Evolutionary conservation across 2,888 invertebrate species (phyloP).

Genomic region (Sussaba pulchella): DNA sequence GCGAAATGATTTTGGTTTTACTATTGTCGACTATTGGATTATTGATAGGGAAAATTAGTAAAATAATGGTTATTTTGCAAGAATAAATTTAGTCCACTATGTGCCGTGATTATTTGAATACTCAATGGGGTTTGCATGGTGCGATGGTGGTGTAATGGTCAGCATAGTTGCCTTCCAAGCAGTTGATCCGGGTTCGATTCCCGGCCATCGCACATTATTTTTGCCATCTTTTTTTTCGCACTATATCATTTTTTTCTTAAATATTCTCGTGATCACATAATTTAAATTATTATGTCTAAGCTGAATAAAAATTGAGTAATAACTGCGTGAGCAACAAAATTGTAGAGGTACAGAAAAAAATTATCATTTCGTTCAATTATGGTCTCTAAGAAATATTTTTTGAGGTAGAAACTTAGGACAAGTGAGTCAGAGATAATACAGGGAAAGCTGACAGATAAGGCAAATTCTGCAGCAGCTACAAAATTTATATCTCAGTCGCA

Average conservation of each 20-base stretch:
- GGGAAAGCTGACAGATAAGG: background rate
- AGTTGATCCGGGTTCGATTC: conserved; percentile 75
- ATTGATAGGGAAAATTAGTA: too few species aligned
- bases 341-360: too few species aligned
- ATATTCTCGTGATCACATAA: too few species aligned
- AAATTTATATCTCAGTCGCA: conserved; percentile 3
- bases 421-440: background rate
- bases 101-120: background rate
- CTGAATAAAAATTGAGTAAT: too few species aligned
- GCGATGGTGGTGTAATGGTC: conserved; percentile 75
- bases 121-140: conserved; percentile 31
- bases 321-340: too few species aligned
- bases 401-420: too few species aligned
- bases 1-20: too few species aligned
- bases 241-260: background rate
- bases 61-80: too few species aligned
- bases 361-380: too few species aligned
- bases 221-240: conserved; percentile 22
- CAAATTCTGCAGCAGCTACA: background rate
- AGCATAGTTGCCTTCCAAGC: conserved; percentile 75
- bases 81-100: background rate
- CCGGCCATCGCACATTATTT: conserved; percentile 73
- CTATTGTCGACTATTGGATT: too few species aligned
- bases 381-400: too few species aligned
- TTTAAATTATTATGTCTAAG: too few species aligned